Base-by-base conservation (phyloP, 2,797 vertebrate genomes). In the Cynopterus sphinx region DNA sequence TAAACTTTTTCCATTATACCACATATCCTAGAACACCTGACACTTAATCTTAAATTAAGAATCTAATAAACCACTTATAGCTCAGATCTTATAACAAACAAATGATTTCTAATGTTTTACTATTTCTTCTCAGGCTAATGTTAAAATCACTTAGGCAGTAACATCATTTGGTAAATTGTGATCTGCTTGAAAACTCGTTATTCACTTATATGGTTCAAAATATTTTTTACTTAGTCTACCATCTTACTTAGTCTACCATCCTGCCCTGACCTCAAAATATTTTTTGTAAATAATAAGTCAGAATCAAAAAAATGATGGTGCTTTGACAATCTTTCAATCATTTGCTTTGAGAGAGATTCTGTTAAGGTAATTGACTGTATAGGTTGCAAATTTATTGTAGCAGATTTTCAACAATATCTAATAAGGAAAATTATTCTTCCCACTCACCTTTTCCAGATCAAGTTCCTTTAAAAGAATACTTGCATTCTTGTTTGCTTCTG, bases 401-500 rank as follows among this genome's bases (percentile, higher is more conserved):
- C n/a, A 94, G 24, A 85, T 65, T 91, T 90, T 94, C 28, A 93
- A 88, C 2, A 89, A 93, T 53, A 94, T 94, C 57, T 84, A 87
- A 43, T 67, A 92, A 75, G 28, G 41, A 97, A 91, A 91, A 86
- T 22, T 0, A 85, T 39, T 68, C 92, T 77, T 49, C 51, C 33
- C 53, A 95, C 98, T 98, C 97, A 99, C 99, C 99, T 99, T 99
- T 98, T 99, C 99, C 98, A 99, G 98, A 98, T 99, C 99, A 15
- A 99, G 98, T 97, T 99, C 99, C 98, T 99, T 99, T 79, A 99
- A 98, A 95, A 99, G 98, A 97, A 99, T 99, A 98, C 99, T 99
- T 96, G 99, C 99, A 74, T 99, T 99, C 98, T 99, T 99, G 98
- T 99, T 99, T 81, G 99, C 99, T 98, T 99, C 99, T 57, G 99